These are phyloP conservation scores for Trachelus troglodyta DNA, from an alignment of 2,888 invertebrate species.

Conservation along the genomic window DNA sequence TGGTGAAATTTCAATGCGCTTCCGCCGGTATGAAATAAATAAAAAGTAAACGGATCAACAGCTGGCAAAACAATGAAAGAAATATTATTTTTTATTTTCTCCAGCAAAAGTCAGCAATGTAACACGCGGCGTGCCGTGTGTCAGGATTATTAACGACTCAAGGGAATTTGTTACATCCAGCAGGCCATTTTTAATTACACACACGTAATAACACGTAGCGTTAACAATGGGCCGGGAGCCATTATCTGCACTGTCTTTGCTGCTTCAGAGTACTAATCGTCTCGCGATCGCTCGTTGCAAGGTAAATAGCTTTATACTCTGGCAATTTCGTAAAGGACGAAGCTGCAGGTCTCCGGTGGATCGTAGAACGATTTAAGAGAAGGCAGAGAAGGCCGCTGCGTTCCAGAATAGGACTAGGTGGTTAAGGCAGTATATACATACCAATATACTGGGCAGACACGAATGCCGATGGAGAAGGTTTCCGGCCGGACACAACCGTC, in stretches of 20 bases:
- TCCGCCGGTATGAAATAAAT: too few relatives aligned
- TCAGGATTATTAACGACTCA: background rate
- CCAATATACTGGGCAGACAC: background rate
- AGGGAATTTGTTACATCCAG: background rate
- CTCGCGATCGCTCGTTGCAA: background rate
- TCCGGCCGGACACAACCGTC: slow-evolving; percentile 13
- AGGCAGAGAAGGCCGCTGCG: background rate
- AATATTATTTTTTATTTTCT: background rate
- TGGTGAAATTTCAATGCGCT: too few relatives aligned
- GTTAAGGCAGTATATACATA: background rate
- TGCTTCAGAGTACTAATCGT: background rate
- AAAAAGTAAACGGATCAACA: background rate
- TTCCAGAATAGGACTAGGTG: background rate
- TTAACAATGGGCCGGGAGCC: background rate
- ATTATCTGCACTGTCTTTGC: background rate
- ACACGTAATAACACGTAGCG: background rate
- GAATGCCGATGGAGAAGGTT: background rate
- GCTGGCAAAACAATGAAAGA: background rate
- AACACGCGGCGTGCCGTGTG: background rate
- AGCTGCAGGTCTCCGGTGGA: background rate
- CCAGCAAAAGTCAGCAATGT: background rate
- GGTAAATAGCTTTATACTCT: background rate
- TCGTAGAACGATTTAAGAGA: background rate
- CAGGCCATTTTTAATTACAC: background rate
- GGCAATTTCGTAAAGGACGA: background rate